Evolutionary conservation across 2,888 invertebrate species (phyloP), one percentile per base, ranked within the genome.

Genomic region (Gisinianus flammeolus): DNA sequence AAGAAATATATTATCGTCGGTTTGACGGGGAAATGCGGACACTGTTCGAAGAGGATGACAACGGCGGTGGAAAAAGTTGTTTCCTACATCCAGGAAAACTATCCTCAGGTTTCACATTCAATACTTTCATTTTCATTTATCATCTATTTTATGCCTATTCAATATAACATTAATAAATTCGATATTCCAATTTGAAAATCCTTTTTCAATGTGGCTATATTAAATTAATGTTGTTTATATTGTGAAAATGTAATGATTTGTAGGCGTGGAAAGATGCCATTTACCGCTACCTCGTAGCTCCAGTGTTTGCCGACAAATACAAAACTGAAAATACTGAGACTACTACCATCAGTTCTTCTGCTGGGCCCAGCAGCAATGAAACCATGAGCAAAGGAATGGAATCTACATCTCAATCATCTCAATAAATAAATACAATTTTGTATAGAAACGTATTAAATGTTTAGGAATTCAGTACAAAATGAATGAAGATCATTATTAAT

Each of bases 221-320:
- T n/a, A n/a, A n/a, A n/a, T n/a, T n/a, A n/a, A n/a, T n/a, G n/a
- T n/a, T n/a, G n/a, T n/a, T n/a, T n/a, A n/a, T n/a, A n/a, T n/a
- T n/a, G n/a, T n/a, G n/a, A n/a, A n/a, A n/a, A n/a, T n/a, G n/a
- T 16, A 6, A 33, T 28, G 22, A 30, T 68, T 30, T 68, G 22
- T 62, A 77, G 77, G 77, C 77, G n/a, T 77, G 77, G 77, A 70
- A 77, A 26, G 77, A 77, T n/a, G 77, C 77, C 24, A 77, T 77
- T 62, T 77, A 77, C 64, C 31, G 44, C 0, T 77, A 71, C 33
- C 31, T 77, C 24, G 77, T 77, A 8, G 44, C 19, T 2, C 77
- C 77, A 26, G 22, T 26, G 10, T 24, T 75, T 19, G 33, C 35
- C 2, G 44, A 66, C 24, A 75, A 58, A 58, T 71, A 71, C 28